Evolutionary conservation across 1,140 invertebrate species (phyloP).

Genomic region (Drosophila miranda): DNA sequence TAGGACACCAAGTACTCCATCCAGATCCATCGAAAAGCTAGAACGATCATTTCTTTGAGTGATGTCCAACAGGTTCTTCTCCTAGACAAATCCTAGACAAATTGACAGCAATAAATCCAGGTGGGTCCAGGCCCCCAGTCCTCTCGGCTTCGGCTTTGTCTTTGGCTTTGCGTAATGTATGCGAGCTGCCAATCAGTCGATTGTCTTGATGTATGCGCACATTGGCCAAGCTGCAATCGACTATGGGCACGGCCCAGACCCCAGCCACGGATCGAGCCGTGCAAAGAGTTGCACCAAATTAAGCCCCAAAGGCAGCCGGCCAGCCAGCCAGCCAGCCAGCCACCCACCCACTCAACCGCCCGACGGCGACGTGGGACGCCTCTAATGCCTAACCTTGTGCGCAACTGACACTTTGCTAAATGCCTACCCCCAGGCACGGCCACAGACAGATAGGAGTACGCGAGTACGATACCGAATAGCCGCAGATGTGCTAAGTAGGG

Average conservation of each 20-base stretch:
- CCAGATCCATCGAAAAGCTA: too few species aligned
- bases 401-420: constrained; percentile 76
- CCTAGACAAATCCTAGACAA: constrained; percentile 53
- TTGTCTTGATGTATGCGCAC: constrained; percentile 76
- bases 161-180: constrained; percentile 65
- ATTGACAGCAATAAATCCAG: constrained; percentile 80
- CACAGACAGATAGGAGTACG: constrained; percentile 7
- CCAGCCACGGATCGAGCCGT: neutral
- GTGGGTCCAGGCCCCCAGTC: constrained; percentile 36
- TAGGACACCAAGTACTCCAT: too few species aligned
- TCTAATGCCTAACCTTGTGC: constrained; percentile 76
- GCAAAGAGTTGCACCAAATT: constrained; percentile 78
- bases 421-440: constrained; percentile 47
- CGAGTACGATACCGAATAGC: too few species aligned
- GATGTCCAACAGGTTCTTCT: too few species aligned
- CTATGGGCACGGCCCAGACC: constrained; percentile 32
- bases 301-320: constrained; percentile 33
- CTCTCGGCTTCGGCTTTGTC: neutral
- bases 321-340: constrained; percentile 5
- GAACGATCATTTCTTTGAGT: too few species aligned
- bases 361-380: constrained; percentile 69
- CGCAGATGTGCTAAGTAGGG: constrained; percentile 46
- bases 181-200: constrained; percentile 75
- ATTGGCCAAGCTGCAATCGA: constrained; percentile 55
- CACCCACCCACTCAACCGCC: constrained; percentile 53